Conservation (phyloP, 2,113 vertebrate genomes). For the Erythrocercus mccallii region DNA sequence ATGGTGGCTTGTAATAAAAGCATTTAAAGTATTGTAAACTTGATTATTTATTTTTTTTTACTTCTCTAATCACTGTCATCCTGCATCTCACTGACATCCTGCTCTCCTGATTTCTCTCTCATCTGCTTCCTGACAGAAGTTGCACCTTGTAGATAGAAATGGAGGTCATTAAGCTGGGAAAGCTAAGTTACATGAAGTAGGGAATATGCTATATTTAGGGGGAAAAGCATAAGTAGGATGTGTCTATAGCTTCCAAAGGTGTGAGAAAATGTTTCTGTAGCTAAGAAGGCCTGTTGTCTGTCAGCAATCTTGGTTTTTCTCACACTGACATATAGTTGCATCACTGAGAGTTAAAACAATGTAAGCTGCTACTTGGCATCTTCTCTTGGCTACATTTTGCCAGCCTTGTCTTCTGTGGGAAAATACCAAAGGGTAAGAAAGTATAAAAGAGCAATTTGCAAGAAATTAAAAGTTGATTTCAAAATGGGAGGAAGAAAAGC, state of each 20-base stretch:
- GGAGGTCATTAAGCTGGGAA: not conserved
- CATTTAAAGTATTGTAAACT: not conserved
- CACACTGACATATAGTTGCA: not conserved
- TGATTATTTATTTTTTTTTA: not conserved
- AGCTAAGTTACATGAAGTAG: not conserved
- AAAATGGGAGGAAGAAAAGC: not conserved
- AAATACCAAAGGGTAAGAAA: not conserved
- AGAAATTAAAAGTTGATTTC: not conserved
- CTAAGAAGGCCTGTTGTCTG: not conserved
- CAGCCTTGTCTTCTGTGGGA: not conserved
- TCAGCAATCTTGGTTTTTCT: not conserved
- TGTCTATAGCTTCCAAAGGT: not conserved
- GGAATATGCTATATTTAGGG: not conserved
- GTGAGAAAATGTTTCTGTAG: not conserved
- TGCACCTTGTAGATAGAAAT: not conserved
- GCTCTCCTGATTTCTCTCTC: not conserved
- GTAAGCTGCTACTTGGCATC: not conserved
- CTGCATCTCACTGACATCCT: not conserved
- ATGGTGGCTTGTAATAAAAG: not conserved
- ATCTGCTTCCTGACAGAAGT: not conserved
- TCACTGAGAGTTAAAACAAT: not conserved
- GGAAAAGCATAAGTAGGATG: not conserved
- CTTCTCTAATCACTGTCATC: not conserved
- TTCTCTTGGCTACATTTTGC: not conserved
- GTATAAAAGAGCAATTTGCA: not conserved